Percentiles rank a stretch among this genome's conserved stretches.
These are phyloP conservation scores for Eunapius fragilis DNA, from an alignment of 37 sponge, comb jelly and placozoan genomes.

Conservation along the genomic window DNA sequence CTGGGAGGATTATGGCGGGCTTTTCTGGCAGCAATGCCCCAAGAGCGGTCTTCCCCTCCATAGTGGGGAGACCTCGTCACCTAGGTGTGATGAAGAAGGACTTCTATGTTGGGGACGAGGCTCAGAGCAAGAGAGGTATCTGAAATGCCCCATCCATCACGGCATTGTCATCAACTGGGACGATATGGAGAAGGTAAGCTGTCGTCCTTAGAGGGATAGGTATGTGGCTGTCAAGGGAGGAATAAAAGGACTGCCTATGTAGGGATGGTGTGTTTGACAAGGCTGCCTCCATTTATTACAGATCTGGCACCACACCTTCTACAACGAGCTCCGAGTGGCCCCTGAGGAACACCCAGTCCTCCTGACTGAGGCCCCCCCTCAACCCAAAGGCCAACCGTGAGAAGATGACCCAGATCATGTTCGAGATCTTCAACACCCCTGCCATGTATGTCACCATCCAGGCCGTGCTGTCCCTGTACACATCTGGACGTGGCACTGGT, in stretches of 20 bases:
- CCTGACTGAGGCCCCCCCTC: slow-evolving; percentile 99
- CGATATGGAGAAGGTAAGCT: slow-evolving; percentile 99
- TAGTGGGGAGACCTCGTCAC: slow-evolving; percentile 99
- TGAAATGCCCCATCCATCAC: slow-evolving; percentile 99
- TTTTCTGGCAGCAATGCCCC: slow-evolving; percentile 99
- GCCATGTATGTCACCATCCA: slow-evolving; percentile 99
- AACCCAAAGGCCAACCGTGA: slow-evolving; percentile 99
- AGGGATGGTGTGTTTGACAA: neutral
- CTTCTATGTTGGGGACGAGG: slow-evolving; percentile 99
- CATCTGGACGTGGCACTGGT: slow-evolving; percentile 98
- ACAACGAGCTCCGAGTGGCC: slow-evolving; percentile 99
- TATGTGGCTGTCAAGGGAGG: neutral
- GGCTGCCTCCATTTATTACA: slow-evolving; percentile 4
- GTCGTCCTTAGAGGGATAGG: neutral
- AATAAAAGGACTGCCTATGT: neutral
- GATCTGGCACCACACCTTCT: slow-evolving; percentile 99
- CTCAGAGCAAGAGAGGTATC: slow-evolving; percentile 99
- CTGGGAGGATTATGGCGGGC: slow-evolving; percentile 99
- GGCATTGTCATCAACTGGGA: slow-evolving; percentile 99
- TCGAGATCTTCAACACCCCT: slow-evolving; percentile 99
- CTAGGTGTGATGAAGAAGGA: slow-evolving; percentile 99
- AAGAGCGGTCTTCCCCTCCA: slow-evolving; percentile 99
- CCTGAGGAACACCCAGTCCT: slow-evolving; percentile 99
- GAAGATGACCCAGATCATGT: slow-evolving; percentile 99
- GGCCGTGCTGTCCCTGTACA: slow-evolving; percentile 98